These are phyloP conservation scores for Dipodomys ordii DNA, from an alignment of 2,113 vertebrate species.

Conservation along the genomic window DNA sequence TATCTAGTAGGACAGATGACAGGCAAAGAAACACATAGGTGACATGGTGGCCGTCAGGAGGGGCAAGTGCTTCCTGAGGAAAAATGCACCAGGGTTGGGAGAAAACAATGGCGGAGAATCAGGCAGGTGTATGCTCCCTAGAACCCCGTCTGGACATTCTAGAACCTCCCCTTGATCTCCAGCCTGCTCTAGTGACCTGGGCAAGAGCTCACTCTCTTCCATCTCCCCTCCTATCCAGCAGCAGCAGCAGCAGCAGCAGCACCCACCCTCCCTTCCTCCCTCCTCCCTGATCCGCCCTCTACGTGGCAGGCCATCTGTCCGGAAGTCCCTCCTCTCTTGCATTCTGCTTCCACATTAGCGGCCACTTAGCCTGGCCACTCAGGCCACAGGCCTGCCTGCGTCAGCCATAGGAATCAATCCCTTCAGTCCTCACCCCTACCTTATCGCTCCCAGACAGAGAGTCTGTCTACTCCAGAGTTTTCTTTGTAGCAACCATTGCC, in stretches of 20 bases:
- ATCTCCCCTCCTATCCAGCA: no score
- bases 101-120: neutral
- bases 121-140: neutral
- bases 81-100: neutral
- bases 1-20: neutral
- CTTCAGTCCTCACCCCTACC: no score
- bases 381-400: neutral
- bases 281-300: neutral
- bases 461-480: neutral
- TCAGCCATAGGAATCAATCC: neutral
- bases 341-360: neutral
- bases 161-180: neutral
- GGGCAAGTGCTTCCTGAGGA: neutral
- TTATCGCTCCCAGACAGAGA: no score
- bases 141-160: neutral
- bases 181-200: neutral
- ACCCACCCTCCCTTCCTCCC: no score
- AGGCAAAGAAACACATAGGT: neutral
- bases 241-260: no score
- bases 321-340: neutral
- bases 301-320: neutral
- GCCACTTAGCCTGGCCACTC: neutral
- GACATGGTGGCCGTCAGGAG: no score
- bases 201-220: no score
- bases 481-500: accelerated